Percentiles rank a stretch among this genome's conserved stretches.
Conservation (phyloP, 2,113 vertebrate genomes). For the Corvus hawaiiensis region DNA sequence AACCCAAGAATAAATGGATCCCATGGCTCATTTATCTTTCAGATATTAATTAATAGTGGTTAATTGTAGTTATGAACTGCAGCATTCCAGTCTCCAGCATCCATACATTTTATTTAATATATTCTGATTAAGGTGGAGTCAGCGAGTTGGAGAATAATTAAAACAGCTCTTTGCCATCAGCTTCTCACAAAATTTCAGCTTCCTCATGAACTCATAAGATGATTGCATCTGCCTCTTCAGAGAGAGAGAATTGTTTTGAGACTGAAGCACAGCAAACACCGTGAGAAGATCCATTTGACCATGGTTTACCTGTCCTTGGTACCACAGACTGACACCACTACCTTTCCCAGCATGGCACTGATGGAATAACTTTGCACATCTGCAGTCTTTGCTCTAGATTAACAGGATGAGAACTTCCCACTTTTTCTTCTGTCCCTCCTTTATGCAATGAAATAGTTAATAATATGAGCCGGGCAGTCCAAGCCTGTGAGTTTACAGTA, state of each 20-base stretch:
- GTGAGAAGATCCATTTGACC: neutral
- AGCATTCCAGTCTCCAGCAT: conserved; percentile 69
- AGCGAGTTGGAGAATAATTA: conserved; percentile 43
- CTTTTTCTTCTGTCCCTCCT: neutral
- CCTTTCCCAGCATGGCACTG: neutral
- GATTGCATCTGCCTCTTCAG: neutral
- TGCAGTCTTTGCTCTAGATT: neutral
- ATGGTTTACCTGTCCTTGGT: neutral
- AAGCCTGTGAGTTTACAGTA: neutral
- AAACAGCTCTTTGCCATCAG: conserved; percentile 29
- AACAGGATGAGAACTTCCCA: neutral
- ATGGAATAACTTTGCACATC: neutral
- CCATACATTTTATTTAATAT: conserved; percentile 78
- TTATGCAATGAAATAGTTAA: neutral
- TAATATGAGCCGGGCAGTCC: neutral
- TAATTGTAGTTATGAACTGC: conserved; percentile 82
- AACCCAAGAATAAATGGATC: conserved; percentile 73
- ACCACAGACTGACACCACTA: neutral
- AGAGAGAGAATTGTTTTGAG: neutral
- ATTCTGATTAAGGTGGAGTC: conserved; percentile 61
- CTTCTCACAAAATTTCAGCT: neutral
- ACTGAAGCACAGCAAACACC: neutral
- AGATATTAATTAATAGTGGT: conserved; percentile 81
- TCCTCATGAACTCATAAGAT: neutral
- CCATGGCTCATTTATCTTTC: conserved; percentile 76